phyloP scores from a whole-genome alignment of 2,888 invertebrate species.

The Pocota personata region DNA sequence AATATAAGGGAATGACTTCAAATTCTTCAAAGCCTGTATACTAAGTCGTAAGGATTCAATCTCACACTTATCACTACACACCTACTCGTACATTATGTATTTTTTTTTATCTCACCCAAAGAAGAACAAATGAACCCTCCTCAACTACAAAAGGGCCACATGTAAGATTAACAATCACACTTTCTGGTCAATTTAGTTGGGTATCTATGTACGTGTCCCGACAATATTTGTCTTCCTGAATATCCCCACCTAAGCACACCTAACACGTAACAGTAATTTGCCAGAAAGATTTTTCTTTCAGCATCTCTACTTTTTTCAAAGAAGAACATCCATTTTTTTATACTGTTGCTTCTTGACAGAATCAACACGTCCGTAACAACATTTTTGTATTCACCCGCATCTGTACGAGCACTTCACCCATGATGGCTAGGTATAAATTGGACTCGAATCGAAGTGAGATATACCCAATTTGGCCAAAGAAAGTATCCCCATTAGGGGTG shows the following conservation, averaged over 20 bases:
- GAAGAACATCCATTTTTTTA: constrained; percentile 15
- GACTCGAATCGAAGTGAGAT: constrained; percentile 50
- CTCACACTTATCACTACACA: neutral
- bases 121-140: neutral
- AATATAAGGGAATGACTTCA: neutral
- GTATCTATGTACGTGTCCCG: neutral
- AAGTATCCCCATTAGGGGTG: constrained; percentile 64
- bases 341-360: constrained; percentile 12
- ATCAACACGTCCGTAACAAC: constrained; percentile 37
- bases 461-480: constrained; percentile 59
- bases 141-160: neutral
- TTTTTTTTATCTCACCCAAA: neutral
- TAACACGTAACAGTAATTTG: constrained; percentile 37
- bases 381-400: neutral
- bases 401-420: neutral
- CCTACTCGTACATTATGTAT: too few relatives aligned
- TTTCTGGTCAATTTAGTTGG: constrained; percentile 1
- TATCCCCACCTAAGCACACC: neutral
- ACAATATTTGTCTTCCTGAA: neutral
- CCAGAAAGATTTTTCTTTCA: constrained; percentile 11
- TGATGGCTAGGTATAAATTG: constrained; percentile 36
- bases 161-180: constrained; percentile 20
- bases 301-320: neutral
- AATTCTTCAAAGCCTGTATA: neutral
- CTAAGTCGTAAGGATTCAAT: neutral